Evolutionary conservation across 2,113 vertebrate genomes (phyloP).

Genomic region (Pseudorectes ferrugineus): DNA sequence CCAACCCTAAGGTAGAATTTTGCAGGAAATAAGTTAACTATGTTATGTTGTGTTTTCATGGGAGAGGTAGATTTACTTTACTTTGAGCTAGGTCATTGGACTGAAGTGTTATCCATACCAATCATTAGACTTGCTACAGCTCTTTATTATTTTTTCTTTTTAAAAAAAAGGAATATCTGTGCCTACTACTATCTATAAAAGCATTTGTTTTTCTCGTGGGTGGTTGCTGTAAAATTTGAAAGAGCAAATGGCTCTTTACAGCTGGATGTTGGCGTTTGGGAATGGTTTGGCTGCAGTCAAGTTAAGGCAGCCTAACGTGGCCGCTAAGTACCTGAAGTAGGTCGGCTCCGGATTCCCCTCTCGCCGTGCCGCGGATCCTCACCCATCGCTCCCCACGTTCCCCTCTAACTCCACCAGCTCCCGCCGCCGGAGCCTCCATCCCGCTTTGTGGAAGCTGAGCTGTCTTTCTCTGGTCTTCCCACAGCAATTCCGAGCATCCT

Average conservation of each 20-base stretch:
- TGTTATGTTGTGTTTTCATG: neutral
- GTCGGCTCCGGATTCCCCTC: neutral
- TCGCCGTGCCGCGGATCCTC: neutral
- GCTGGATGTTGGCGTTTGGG: neutral
- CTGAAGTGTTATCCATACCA: neutral
- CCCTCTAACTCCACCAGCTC: neutral
- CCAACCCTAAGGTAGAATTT: neutral
- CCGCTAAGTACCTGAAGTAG: conserved; percentile 33
- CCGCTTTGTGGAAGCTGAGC: conserved; percentile 45
- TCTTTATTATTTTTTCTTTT: neutral
- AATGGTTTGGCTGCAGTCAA: conserved; percentile 22
- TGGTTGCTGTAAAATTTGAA: neutral
- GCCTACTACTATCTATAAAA: neutral
- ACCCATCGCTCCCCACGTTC: neutral
- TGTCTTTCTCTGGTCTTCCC: conserved; percentile 65
- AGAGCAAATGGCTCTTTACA: neutral
- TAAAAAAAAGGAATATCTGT: neutral
- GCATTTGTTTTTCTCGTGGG: neutral
- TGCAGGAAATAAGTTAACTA: neutral
- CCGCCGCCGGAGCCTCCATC: neutral
- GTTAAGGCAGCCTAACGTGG: conserved; percentile 54
- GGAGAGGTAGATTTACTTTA: neutral
- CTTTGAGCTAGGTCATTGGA: neutral
- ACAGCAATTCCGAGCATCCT: conserved; percentile 83
- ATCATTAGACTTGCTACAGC: neutral